Evolutionary conservation across 2,888 invertebrate genomes (phyloP).

Genomic region (Malthinus flaveolus): DNA sequence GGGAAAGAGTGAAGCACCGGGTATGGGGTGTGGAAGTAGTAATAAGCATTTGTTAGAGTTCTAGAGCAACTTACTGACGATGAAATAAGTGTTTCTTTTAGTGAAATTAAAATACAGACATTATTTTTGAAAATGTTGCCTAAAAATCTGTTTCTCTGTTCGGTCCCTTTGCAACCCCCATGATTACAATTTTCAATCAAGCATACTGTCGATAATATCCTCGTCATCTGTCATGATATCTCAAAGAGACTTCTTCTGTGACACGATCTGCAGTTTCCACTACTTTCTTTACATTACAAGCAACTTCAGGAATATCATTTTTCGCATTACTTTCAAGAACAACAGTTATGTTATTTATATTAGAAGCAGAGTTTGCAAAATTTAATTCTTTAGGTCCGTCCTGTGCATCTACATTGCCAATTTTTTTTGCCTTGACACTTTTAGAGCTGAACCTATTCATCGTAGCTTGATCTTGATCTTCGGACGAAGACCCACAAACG

Average conservation of each 20-base stretch:
- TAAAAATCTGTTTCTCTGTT: too few relatives aligned
- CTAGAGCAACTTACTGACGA: too few relatives aligned
- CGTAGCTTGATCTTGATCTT: constrained; percentile 9
- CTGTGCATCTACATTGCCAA: constrained; percentile 1
- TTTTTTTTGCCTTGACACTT: constrained; percentile 10
- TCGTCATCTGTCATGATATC: constrained; percentile 44
- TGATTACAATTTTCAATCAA: too few relatives aligned
- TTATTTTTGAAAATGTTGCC: too few relatives aligned
- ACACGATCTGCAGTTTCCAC: constrained; percentile 19
- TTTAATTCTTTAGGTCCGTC: not conserved
- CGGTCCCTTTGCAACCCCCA: too few relatives aligned
- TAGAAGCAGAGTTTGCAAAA: not conserved
- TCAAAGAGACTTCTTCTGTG: not conserved
- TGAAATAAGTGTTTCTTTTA: too few relatives aligned
- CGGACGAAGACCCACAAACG: constrained; percentile 10
- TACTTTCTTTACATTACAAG: constrained; percentile 2
- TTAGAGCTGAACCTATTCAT: not conserved
- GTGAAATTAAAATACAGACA: too few relatives aligned
- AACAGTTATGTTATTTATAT: constrained; percentile 28
- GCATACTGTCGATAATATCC: constrained; percentile 24
- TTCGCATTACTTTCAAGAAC: constrained; percentile 15
- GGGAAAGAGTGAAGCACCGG: constrained; percentile 51
- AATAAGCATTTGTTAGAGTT: constrained; percentile 63
- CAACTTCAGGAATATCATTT: not conserved
- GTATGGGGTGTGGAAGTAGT: constrained; percentile 62